A percentile compares a stretch with the other conserved stretches of the same genome.
These are phyloP conservation scores for Spinibarbus caldwelli DNA, from an alignment of 2,797 vertebrate species.

Conservation along the genomic window DNA sequence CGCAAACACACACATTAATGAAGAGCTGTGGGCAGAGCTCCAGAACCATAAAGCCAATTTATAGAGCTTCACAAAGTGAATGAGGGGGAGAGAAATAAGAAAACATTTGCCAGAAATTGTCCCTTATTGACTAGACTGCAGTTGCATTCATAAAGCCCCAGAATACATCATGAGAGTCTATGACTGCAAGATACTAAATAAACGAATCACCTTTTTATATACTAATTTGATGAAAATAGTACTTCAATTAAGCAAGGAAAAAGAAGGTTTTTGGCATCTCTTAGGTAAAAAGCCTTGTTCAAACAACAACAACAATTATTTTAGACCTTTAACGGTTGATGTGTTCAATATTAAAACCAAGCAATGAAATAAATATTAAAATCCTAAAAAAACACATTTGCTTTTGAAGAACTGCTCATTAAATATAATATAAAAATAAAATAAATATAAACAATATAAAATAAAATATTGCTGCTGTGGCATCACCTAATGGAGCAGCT, in stretches of 20 bases:
- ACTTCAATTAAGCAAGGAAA: background rate
- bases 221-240: background rate
- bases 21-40: constrained; percentile 22
- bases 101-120: background rate
- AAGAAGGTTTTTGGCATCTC: background rate
- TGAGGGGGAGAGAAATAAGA: background rate
- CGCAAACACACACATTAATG: constrained; percentile 1
- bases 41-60: constrained; percentile 13
- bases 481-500: background rate
- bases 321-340: background rate
- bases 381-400: background rate
- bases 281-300: background rate
- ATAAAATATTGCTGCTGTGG: background rate
- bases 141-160: background rate
- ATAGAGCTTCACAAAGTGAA: constrained; percentile 17
- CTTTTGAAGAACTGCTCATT: background rate
- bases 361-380: background rate
- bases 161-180: background rate
- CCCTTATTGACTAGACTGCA: background rate
- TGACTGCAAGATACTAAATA: background rate
- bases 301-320: background rate
- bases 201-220: background rate
- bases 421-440: background rate
- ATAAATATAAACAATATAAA: background rate
- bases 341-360: background rate